Evolutionary conservation across 2,888 invertebrate genomes (phyloP).

Genomic region (Elgonia sp.): DNA sequence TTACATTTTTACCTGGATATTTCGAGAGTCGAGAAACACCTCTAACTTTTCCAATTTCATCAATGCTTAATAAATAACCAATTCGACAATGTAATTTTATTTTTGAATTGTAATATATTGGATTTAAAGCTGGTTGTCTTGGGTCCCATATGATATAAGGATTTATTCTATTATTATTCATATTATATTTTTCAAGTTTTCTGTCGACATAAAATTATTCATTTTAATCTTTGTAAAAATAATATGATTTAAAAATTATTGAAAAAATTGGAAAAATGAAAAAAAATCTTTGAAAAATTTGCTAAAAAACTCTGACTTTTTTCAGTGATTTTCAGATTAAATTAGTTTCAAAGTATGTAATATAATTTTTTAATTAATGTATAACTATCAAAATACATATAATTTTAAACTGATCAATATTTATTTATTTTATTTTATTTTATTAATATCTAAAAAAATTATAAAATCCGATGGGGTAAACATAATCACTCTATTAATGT

Average conservation of each 20-base stretch:
- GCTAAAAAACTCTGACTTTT: too few relatives aligned
- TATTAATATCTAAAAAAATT: too few relatives aligned
- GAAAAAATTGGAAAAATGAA: too few relatives aligned
- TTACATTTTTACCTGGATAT: conserved; percentile 86
- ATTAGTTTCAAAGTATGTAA: too few relatives aligned
- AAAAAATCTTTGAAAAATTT: neutral
- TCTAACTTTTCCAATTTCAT: conserved; percentile 87
- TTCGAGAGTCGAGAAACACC: conserved; percentile 88
- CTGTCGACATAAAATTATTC: neutral
- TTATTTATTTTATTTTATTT: too few relatives aligned
- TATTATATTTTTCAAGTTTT: conserved; percentile 34
- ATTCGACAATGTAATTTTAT: conserved; percentile 89
- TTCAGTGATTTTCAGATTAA: too few relatives aligned
- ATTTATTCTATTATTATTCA: conserved; percentile 18
- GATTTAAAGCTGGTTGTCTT: conserved; percentile 85
- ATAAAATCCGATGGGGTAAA: too few relatives aligned
- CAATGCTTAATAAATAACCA: conserved; percentile 88
- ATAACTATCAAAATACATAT: too few relatives aligned
- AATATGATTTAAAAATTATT: neutral
- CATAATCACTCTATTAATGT: too few relatives aligned
- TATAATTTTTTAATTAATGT: too few relatives aligned
- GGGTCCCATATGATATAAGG: conserved; percentile 81
- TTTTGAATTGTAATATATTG: conserved; percentile 86
- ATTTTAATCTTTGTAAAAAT: neutral
- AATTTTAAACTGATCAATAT: too few relatives aligned